These are phyloP conservation scores for Diaphora mendica DNA, from an alignment of 2,888 invertebrate species.

Conservation along the genomic window DNA sequence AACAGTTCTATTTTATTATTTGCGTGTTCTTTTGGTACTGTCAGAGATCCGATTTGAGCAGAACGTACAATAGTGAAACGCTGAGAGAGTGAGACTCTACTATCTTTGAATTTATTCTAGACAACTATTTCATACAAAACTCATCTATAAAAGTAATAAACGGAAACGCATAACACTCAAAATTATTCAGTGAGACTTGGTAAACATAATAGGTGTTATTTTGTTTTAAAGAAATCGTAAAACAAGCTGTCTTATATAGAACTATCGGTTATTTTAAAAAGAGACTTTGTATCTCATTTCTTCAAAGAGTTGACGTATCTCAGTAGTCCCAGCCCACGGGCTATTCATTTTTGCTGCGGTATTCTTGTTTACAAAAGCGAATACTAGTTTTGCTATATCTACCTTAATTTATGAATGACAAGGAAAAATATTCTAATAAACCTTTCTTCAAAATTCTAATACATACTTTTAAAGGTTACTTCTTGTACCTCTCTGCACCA, in stretches of 20 bases:
- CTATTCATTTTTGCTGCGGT: neutral
- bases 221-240: neutral
- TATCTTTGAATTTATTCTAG: neutral
- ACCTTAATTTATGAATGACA: neutral
- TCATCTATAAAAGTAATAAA: neutral
- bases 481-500: neutral
- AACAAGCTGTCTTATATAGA: neutral
- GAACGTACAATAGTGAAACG: neutral
- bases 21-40: neutral
- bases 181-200: neutral
- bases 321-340: no score
- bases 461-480: neutral
- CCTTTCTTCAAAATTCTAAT: neutral
- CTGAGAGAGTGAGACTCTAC: neutral
- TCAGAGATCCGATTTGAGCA: neutral
- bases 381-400: neutral
- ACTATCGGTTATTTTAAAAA: neutral
- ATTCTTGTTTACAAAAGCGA: neutral
- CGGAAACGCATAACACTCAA: neutral
- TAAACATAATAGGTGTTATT: neutral
- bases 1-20: neutral
- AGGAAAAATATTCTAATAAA: neutral
- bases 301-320: neutral
- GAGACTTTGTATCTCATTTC: neutral
- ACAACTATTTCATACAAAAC: no score